A percentile compares a stretch with the other conserved stretches of the same genome.
These are phyloP conservation scores for Motacilla alba DNA, from an alignment of 2,113 vertebrate genomes.

Conservation along the genomic window DNA sequence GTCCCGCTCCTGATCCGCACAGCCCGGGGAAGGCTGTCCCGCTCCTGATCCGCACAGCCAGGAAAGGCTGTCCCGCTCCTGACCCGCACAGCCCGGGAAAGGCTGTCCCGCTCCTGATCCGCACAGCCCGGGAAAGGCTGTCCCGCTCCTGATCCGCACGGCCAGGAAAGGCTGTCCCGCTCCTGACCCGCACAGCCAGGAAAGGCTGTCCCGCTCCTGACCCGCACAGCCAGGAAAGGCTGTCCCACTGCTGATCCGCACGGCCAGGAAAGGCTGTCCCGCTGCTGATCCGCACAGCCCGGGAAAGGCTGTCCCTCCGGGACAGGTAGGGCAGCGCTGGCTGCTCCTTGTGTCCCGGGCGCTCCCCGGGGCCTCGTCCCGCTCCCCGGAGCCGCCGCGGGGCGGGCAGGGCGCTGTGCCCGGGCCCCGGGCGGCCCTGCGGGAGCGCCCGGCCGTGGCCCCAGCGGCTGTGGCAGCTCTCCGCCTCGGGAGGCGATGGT, in stretches of 20 bases:
- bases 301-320: not conserved
- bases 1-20: rapidly evolving
- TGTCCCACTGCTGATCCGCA: not conserved
- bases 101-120: not conserved
- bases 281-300: not conserved
- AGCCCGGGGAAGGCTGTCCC: not conserved
- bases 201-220: not conserved
- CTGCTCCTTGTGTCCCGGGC: not conserved
- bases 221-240: not conserved
- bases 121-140: not conserved
- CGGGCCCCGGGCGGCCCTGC: not conserved
- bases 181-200: not conserved
- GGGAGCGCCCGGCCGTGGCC: not conserved
- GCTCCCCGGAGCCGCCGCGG: not conserved
- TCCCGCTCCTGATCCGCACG: not conserved
- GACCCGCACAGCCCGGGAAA: not conserved
- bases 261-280: not conserved
- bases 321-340: not conserved
- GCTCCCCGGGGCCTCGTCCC: too few species aligned
- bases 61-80: rapidly evolving
- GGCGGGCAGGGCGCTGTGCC: not conserved
- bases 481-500: too few species aligned
- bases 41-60: too few species aligned
- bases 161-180: not conserved
- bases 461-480: not conserved